Conservation (phyloP, 2,888 invertebrate species). For the Noctua comes region DNA sequence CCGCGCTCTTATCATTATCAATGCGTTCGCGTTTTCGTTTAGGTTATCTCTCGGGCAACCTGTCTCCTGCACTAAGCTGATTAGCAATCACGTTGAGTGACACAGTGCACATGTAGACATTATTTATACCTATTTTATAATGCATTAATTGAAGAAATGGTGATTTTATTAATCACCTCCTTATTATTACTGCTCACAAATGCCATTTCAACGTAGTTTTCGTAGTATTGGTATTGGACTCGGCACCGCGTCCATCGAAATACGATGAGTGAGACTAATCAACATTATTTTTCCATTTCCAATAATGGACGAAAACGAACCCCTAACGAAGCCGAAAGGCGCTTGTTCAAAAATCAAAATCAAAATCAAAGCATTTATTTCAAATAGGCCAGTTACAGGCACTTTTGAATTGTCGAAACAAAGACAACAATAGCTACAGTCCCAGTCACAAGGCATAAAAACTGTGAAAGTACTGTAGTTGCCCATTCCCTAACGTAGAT, state of each 20-base stretch:
- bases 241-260: neutral
- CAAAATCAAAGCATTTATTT: too few relatives aligned
- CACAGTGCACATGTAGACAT: slow-evolving; percentile 16
- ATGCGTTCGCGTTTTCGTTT: slow-evolving; percentile 86
- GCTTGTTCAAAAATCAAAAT: too few relatives aligned
- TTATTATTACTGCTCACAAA: neutral
- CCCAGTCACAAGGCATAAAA: too few relatives aligned
- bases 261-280: slow-evolving; percentile 8
- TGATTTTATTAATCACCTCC: neutral
- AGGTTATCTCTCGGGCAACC: slow-evolving; percentile 87
- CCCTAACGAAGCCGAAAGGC: too few relatives aligned
- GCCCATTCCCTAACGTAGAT: too few relatives aligned
- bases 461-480: too few relatives aligned
- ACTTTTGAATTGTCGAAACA: too few relatives aligned
- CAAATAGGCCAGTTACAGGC: too few relatives aligned
- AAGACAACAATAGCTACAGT: too few relatives aligned
- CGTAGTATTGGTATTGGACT: neutral
- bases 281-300: neutral
- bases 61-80: slow-evolving; percentile 81
- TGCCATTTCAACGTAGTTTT: slow-evolving; percentile 29
- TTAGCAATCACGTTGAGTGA: slow-evolving; percentile 54
- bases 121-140: slow-evolving; percentile 9
- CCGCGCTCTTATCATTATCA: slow-evolving; percentile 80
- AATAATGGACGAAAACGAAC: neutral
- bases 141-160: neutral